Evolutionary conservation across 2,888 invertebrate species (phyloP).

Genomic region (Lasioglossum figueresi): DNA sequence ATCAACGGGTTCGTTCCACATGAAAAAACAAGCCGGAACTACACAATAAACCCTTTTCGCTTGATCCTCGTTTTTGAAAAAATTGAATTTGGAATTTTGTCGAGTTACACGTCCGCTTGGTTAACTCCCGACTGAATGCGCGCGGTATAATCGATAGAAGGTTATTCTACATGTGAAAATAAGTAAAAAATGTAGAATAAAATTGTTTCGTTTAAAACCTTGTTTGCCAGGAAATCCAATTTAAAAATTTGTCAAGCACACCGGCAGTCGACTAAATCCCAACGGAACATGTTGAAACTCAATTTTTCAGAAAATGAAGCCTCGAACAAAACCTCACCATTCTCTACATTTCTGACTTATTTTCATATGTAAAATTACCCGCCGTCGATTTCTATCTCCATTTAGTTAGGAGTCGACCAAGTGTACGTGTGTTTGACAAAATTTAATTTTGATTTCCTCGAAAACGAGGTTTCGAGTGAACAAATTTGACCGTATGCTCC

Average conservation of each 20-base stretch:
- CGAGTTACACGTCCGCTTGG: not conserved
- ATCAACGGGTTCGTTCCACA: not conserved
- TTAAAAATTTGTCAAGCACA: conserved; percentile 6
- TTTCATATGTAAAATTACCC: not conserved
- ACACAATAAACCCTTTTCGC: not conserved
- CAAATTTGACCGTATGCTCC: not conserved
- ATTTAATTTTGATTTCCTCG: not conserved
- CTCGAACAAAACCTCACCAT: not conserved
- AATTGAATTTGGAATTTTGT: not conserved
- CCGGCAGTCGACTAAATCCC: not conserved
- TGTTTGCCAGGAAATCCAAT: not conserved
- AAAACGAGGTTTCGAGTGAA: not conserved
- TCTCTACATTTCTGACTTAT: not conserved
- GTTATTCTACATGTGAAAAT: not conserved
- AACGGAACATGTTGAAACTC: not conserved
- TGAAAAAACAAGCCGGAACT: not conserved
- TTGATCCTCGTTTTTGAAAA: not conserved
- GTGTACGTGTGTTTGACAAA: not conserved
- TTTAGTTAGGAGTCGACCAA: not conserved
- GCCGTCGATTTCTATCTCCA: not conserved
- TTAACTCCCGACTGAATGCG: not conserved
- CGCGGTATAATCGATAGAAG: not conserved
- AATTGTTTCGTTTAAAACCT: not conserved
- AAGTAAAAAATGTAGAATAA: not conserved
- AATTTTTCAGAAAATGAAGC: not conserved